Percentiles rank a stretch among this genome's conserved stretches.
Conservation (phyloP, 2,113 vertebrate species). For the Pteropus alecto region DNA sequence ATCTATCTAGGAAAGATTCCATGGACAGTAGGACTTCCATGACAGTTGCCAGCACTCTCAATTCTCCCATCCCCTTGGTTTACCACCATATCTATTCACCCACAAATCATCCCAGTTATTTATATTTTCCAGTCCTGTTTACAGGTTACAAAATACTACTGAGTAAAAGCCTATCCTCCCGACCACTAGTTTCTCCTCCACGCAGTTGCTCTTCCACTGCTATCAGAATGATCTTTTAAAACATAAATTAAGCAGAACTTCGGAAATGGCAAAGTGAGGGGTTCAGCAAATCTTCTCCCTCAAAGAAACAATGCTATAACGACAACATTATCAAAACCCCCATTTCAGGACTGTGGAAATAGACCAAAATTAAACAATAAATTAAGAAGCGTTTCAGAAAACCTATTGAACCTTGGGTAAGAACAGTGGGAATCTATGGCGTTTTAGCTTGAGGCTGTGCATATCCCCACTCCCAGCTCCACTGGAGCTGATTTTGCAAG, state of each 20-base stretch:
- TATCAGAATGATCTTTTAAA: conserved; percentile 40
- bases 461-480: not conserved
- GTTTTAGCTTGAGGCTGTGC: not conserved
- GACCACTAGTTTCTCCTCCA: not conserved
- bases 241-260: conserved; percentile 30
- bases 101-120: not conserved
- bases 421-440: not conserved
- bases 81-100: not conserved
- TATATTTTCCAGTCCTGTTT: conserved; percentile 11
- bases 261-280: not conserved
- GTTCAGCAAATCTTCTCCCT: conserved; percentile 10
- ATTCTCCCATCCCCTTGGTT: not conserved
- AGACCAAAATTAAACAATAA: not conserved
- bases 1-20: conserved; percentile 32
- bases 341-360: conserved; percentile 20
- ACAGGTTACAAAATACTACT: conserved; percentile 31
- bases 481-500: conserved; percentile 30
- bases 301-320: conserved; percentile 19
- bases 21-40: not conserved
- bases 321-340: conserved; percentile 32
- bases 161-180: conserved; percentile 3
- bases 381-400: conserved; percentile 36
- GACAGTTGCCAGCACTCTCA: not conserved
- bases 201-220: not conserved
- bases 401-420: conserved; percentile 7